Conservation (phyloP, 2,797 vertebrate species). For the Thunnus albacares region DNA sequence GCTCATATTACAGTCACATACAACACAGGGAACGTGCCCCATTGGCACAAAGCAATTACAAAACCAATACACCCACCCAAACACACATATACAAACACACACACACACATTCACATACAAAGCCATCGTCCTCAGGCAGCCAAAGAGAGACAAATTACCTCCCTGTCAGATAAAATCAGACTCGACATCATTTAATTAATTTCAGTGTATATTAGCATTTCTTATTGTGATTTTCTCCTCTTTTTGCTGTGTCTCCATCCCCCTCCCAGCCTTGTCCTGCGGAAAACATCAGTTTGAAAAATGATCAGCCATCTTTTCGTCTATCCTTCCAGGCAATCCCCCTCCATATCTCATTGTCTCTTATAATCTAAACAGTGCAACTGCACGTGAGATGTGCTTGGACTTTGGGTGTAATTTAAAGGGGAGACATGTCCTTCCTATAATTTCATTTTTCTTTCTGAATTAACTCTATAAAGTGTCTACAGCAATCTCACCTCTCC, state of each 20-base stretch:
- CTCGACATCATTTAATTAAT: slow-evolving; percentile 93
- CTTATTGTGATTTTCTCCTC: slow-evolving; percentile 73
- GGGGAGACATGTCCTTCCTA: neutral
- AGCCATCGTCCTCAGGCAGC: slow-evolving; percentile 75
- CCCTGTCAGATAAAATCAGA: slow-evolving; percentile 93
- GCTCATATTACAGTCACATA: slow-evolving; percentile 54
- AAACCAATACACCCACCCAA: slow-evolving; percentile 24
- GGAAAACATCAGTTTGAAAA: slow-evolving; percentile 70
- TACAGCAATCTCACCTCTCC: neutral
- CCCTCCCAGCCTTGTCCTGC: slow-evolving; percentile 54
- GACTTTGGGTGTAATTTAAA: slow-evolving; percentile 34
- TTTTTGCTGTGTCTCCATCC: slow-evolving; percentile 47
- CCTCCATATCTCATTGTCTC: slow-evolving; percentile 25
- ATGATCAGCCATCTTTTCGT: slow-evolving; percentile 48
- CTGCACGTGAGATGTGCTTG: slow-evolving; percentile 29
- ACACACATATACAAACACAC: neutral
- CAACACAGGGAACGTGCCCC: slow-evolving; percentile 47
- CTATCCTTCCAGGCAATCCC: slow-evolving; percentile 31
- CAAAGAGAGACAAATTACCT: slow-evolving; percentile 92
- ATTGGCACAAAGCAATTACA: slow-evolving; percentile 81
- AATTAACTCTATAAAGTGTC: neutral
- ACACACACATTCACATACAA: slow-evolving; percentile 32
- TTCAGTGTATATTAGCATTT: slow-evolving; percentile 83
- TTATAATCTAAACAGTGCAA: slow-evolving; percentile 36
- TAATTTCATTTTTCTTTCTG: slow-evolving; percentile 12